Conservation (phyloP, 2,113 vertebrate species). For the Neomonachus schauinslandi region DNA sequence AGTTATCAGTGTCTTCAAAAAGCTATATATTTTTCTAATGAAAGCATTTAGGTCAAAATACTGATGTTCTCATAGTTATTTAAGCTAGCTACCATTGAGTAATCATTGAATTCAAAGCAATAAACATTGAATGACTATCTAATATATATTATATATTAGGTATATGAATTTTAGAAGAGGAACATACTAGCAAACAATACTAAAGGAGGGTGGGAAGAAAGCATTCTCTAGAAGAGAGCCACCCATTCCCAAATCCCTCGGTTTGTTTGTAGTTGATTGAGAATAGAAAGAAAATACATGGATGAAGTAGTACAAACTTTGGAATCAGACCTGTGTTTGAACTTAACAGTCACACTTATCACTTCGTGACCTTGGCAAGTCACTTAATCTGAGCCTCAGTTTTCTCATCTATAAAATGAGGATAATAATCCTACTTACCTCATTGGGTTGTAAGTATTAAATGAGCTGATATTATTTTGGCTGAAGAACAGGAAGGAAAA, state of each 20-base stretch:
- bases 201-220: constrained; percentile 36
- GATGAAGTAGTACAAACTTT: constrained; percentile 19
- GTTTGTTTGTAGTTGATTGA: constrained; percentile 32
- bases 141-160: constrained; percentile 41
- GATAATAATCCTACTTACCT: constrained; percentile 40
- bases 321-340: constrained; percentile 45
- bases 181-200: constrained; percentile 40
- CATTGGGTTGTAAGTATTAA: constrained; percentile 40
- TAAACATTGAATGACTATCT: constrained; percentile 50
- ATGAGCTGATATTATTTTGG: constrained; percentile 21
- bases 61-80: constrained; percentile 33
- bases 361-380: constrained; percentile 13
- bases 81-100: constrained; percentile 39
- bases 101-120: constrained; percentile 71
- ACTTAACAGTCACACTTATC: constrained; percentile 35
- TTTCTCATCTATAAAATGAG: constrained; percentile 57
- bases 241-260: neutral
- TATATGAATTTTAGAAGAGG: constrained; percentile 46
- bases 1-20: constrained; percentile 50
- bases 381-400: constrained; percentile 56
- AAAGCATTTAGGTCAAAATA: constrained; percentile 63
- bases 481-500: constrained; percentile 38
- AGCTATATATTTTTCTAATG: constrained; percentile 68
- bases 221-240: constrained; percentile 7
- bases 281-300: constrained; percentile 27